These are phyloP conservation scores for Pelvicachromis taeniatus DNA, from an alignment of 2,113 vertebrate genomes.

Conservation along the genomic window DNA sequence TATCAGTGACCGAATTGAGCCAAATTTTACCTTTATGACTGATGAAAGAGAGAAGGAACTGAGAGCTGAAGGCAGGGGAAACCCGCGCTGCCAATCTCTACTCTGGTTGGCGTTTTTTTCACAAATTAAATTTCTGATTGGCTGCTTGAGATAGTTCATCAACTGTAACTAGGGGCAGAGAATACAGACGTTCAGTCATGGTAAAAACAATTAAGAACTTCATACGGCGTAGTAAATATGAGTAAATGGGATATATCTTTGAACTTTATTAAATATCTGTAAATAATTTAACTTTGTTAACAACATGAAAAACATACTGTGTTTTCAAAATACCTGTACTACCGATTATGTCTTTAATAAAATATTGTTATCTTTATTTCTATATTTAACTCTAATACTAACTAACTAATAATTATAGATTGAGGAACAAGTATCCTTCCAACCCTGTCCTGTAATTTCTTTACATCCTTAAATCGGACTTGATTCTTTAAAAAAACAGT, in stretches of 20 bases:
- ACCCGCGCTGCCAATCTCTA: not conserved
- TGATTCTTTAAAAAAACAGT: not conserved
- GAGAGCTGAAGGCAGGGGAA: not conserved
- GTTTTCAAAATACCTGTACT: not conserved
- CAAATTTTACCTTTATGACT: not conserved
- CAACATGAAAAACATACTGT: not conserved
- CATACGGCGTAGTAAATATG: not conserved
- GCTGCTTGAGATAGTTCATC: not conserved
- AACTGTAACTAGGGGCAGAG: conserved; percentile 24
- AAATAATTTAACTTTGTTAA: not conserved
- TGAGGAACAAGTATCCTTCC: not conserved
- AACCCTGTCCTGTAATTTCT: not conserved
- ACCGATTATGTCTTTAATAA: not conserved
- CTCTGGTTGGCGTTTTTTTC: not conserved
- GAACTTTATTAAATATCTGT: not conserved
- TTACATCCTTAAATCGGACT: not conserved
- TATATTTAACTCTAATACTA: not conserved
- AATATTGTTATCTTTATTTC: not conserved
- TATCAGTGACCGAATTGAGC: not conserved
- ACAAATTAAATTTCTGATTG: conserved; percentile 24
- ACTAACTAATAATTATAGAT: not conserved
- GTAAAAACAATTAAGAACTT: not conserved
- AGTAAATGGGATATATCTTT: not conserved
- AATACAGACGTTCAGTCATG: accelerated
- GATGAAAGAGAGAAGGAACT: not conserved